These are phyloP conservation scores for Tamias sibiricus DNA, from an alignment of 2,113 vertebrate species.

Conservation along the genomic window DNA sequence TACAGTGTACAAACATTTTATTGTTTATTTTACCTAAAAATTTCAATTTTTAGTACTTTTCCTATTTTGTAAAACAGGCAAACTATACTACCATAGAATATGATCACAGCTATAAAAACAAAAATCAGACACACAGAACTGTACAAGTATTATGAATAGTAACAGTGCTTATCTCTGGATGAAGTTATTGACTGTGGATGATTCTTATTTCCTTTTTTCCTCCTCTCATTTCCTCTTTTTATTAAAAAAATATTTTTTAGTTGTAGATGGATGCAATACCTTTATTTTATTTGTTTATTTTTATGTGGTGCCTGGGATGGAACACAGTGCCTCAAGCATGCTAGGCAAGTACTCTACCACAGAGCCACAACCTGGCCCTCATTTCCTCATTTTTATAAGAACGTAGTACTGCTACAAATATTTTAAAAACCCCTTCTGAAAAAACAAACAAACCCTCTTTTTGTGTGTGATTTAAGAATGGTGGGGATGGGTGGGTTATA, in stretches of 20 bases:
- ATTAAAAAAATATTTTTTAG: too few species aligned
- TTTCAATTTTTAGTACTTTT: constrained; percentile 20
- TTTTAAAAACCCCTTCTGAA: background rate
- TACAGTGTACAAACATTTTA: background rate
- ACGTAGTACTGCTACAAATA: background rate
- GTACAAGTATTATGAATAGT: background rate
- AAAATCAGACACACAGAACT: constrained; percentile 9
- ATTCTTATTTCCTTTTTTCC: background rate
- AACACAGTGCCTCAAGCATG: too few species aligned
- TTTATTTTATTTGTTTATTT: too few species aligned
- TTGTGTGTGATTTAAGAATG: constrained; percentile 31
- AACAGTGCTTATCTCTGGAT: background rate
- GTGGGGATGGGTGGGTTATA: background rate
- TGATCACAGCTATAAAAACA: constrained; percentile 4
- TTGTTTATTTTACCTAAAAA: constrained; percentile 17
- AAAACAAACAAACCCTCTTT: background rate
- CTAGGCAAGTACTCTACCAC: too few species aligned
- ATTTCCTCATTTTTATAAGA: constrained; percentile 33
- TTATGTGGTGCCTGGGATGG: too few species aligned
- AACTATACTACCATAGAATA: background rate
- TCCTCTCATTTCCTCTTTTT: constrained; percentile 1
- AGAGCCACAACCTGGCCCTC: too few species aligned
- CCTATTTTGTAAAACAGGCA: background rate
- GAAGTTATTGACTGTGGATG: background rate
- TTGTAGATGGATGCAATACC: too few species aligned